A percentile compares a stretch with the other conserved stretches of the same genome.
Evolutionary conservation across 2,113 vertebrate genomes (phyloP).

Genomic region (Hoplias malabaricus): DNA sequence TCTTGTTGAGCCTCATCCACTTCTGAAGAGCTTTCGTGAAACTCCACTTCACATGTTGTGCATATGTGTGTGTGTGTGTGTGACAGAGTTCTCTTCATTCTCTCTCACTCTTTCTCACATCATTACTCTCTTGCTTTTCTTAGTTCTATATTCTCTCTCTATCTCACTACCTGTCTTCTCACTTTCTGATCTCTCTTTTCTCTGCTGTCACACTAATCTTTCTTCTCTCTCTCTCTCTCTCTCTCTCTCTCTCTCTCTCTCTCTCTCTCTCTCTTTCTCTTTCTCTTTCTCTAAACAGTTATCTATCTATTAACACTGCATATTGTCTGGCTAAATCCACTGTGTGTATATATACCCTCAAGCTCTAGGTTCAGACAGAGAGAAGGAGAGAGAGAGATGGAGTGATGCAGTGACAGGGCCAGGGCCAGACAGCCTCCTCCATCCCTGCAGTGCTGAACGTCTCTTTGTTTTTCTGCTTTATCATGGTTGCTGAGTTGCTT

Average conservation of each 20-base stretch:
- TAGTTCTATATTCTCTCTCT: not conserved
- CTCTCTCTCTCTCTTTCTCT: not conserved
- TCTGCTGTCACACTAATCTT: not conserved
- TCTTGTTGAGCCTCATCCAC: conserved; percentile 11
- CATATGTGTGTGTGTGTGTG: no score
- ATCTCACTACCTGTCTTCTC: not conserved
- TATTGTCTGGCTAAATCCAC: not conserved
- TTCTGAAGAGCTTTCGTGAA: conserved; percentile 1
- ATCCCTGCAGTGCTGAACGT: not conserved
- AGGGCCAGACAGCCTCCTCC: not conserved
- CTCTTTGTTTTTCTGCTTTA: not conserved
- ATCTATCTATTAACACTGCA: not conserved
- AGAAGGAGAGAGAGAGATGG: not conserved
- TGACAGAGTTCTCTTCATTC: not conserved
- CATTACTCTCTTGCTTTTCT: no score
- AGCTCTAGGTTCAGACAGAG: not conserved
- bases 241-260: not conserved
- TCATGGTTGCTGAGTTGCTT: not conserved
- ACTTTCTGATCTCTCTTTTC: not conserved
- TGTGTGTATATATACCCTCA: not conserved
- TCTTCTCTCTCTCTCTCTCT: not conserved
- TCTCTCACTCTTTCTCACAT: not conserved
- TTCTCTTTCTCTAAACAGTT: not conserved
- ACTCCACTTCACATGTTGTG: not conserved
- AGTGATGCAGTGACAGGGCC: not conserved